Evolutionary conservation across 23 tunicate species (phyloP), one percentile per base, ranked within the genome.

Genomic region (Corella eumyota): DNA sequence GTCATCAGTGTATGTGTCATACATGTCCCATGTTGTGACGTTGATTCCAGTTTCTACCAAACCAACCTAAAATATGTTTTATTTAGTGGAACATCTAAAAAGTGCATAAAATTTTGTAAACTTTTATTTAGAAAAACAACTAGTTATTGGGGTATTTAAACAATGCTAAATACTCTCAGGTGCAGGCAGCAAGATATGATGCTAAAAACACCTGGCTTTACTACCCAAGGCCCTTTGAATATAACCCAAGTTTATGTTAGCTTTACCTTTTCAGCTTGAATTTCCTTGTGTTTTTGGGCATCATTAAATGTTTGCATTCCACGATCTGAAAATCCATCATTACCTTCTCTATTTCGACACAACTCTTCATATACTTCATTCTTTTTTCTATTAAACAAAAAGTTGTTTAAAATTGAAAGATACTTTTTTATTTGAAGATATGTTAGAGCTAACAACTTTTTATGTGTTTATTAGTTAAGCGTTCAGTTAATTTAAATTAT

Each of bases 271-370:
- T 79, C 83, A 2, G 96, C 85, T 67, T 88, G 96, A 13, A 88
- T 66, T 30, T 88, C 96, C 40, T 88, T 88, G 62, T 78, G 50
- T 75, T 88, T 88, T 20, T 50, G 73, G 1, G 88, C 81, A 49
- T 71, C 62, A 58, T 90, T 90, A 57, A 90, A 90, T 50, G 97
- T 90, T 59, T 90, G 97, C 97, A 90, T 90, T 70, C 97, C 92
- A 11, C 84, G 55, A 36, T 80, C 91, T 0, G 74, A 52, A 67
- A 65, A 90, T 30, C 73, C 34, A 33, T 90, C 97, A 57, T 80
- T 90, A 17, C 97, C 97, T 45, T 79, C 97, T 58, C 56, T 80
- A 6, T 79, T 60, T 47, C 75, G 75, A 52, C 79, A 81, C 13
- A 90, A 60, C 30, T 80, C 91, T 65, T 80, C 92, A 60, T 90